phyloP scores from a whole-genome alignment of 2,888 invertebrate species.

The Mesorhabditis belari region DNA sequence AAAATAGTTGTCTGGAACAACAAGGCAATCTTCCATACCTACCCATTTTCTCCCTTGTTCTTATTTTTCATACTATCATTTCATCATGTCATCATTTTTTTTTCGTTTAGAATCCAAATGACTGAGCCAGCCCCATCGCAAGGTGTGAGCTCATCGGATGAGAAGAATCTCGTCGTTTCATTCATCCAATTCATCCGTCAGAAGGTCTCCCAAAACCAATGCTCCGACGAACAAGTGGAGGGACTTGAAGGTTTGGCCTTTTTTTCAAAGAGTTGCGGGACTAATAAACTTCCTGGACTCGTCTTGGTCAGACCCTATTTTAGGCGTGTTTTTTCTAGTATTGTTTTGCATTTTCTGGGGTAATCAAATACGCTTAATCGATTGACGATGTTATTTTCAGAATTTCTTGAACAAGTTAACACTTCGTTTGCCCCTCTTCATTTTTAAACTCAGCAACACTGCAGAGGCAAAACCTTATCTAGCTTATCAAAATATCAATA shows the following conservation, averaged over 20 bases:
- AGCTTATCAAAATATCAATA: too few species aligned
- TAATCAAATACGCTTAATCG: too few species aligned
- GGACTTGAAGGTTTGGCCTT: conserved; percentile 37
- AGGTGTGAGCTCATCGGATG: conserved; percentile 18
- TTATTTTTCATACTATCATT: background rate
- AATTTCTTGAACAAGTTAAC: too few species aligned
- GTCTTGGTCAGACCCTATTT: too few species aligned
- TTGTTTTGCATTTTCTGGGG: too few species aligned
- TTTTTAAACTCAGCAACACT: too few species aligned
- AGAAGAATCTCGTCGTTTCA: conserved; percentile 45
- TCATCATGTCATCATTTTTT: background rate
- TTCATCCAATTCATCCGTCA: conserved; percentile 50
- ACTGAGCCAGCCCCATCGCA: background rate
- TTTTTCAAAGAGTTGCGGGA: background rate
- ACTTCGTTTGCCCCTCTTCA: too few species aligned
- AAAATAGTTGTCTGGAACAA: background rate
- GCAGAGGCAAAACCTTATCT: too few species aligned
- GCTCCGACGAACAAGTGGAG: conserved; percentile 42
- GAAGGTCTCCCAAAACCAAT: conserved; percentile 43
- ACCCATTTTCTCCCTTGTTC: background rate
- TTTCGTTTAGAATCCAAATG: too few species aligned
- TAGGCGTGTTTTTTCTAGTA: too few species aligned
- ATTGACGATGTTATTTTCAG: too few species aligned
- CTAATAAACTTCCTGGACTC: background rate
- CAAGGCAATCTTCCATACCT: background rate